Evolutionary conservation across 2,797 vertebrate species (phyloP), one percentile per base, ranked within the genome.

Genomic region (Calcarius lapponicus): DNA sequence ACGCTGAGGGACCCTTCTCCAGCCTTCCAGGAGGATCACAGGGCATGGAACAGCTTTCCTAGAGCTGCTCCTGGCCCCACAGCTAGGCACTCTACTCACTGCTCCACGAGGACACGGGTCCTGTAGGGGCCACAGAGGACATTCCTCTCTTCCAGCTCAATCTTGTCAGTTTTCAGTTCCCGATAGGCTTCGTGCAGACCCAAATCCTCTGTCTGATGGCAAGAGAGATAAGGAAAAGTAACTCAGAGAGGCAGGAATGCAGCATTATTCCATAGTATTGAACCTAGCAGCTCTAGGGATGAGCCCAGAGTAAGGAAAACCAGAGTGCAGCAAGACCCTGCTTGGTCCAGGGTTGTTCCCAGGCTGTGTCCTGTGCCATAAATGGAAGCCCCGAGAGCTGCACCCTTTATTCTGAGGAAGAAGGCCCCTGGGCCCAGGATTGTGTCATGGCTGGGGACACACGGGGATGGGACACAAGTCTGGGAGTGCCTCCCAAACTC

Each of bases 111-210:
- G 72, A 98, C 92, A 10, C 24, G 86, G 57, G 97, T 94, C 22
- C 98, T 99, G 85, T 99, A 99, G 36, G 97, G 94, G 25, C 98
- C 98, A 62, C 99, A 99, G 89, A 98, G 99, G 54, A 99, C 89
- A 53, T 99, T 99, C 70, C 98, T 97, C 92, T 99, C 99, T 66
- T 99, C 98, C 98, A 99, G 95, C 81, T 89, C 74, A 12, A 99
- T 82, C 2, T 24, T 91, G 47, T 95, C 89, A 2, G 98, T 99
- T 92, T 97, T 97, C 85, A 98, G 90, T 10, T 97, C 97, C 22
- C 72, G 83, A 53, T 98, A 99, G 29, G 97, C 95, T 4, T 92
- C 86, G 50, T 98, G 96, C 90, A 99, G 97, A 14, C 78, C 83
- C 58, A 91, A 56, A 5, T 90, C 70, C n/a, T 95, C 32, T 1